These are phyloP conservation scores for Myotis daubentonii DNA, from an alignment of 2,797 vertebrate genomes.

Conservation along the genomic window DNA sequence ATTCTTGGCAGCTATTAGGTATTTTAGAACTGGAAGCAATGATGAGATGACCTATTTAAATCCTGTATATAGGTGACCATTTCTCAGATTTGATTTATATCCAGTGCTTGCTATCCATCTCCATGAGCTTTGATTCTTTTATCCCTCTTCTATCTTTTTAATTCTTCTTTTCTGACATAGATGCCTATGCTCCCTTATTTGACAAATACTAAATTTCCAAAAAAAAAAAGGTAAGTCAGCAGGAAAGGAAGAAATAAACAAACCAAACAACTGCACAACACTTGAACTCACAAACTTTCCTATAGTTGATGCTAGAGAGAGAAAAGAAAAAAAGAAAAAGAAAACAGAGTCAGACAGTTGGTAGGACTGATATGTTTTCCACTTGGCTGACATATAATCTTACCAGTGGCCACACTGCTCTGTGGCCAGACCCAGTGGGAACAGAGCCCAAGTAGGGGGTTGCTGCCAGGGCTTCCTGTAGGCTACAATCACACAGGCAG, in stretches of 20 bases:
- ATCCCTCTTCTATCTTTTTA: neutral
- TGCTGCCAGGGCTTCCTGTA: accelerated
- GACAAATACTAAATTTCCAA: neutral
- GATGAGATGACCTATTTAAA: neutral
- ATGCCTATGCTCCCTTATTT: neutral
- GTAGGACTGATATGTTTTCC: neutral
- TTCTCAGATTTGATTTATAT: neutral
- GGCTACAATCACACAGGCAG: accelerated
- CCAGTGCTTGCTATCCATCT: neutral
- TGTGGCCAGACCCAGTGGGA: neutral
- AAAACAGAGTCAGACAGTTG: neutral
- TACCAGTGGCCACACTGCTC: too few relatives aligned
- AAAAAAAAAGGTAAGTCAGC: neutral
- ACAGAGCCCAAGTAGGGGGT: accelerated
- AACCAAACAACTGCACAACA: neutral
- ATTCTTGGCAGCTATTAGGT: neutral
- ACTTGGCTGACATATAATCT: neutral
- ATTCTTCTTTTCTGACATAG: neutral
- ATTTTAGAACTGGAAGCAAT: neutral
- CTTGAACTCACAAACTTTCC: neutral
- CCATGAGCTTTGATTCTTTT: neutral
- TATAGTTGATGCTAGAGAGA: neutral
- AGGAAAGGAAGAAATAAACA: neutral
- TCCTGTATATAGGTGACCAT: neutral
- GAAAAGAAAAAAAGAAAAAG: neutral